Base-by-base conservation (phyloP, 2,797 vertebrate genomes). In the Benthosema pterotum region DNA sequence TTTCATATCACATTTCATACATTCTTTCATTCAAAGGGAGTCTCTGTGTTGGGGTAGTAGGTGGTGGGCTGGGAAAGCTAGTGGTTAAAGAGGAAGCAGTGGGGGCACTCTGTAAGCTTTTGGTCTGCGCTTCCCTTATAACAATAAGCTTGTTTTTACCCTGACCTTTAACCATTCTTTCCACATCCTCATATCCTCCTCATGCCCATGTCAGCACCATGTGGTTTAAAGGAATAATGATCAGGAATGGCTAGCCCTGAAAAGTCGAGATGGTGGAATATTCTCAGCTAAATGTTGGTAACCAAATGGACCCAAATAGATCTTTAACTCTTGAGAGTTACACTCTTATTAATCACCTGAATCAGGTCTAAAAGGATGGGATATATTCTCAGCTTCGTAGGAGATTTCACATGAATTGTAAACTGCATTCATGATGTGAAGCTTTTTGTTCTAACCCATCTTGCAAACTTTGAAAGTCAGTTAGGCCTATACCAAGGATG, bases 1-100 rank as follows among this genome's bases (percentile, higher is more conserved):
- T 65, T 60, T 54, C 64, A 43, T 75, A 87, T 90, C 75, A 62
- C 45, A 52, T 89, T 87, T 85, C 45, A 47, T 58, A 46, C 54
- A 53, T 48, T 58, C 80, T 74, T 47, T 70, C 80, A 81, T 84
- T n/a, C 75, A 87, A 79, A 87, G 69, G 62, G 67, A 67, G 61
- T 69, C 72, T 83, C 68, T 89, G 78, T 87, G 73, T 81, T 53
- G 11, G 57, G 49, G 57, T 79, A 88, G 86, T n/a, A n/a, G n/a
- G n/a, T n/a, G n/a, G 88, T 86, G 83, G 85, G 88, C 75, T 74
- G 83, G 79, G 67, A 85, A 86, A 80, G 56, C 67, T 80, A 75
- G 46, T 75, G 81, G 75, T 83, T 52, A 62, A 70, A 80, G 78
- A 55, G 60, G 78, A 79, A 74, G 65, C 57, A 60, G 67, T 54